Percentiles rank a stretch among this genome's conserved stretches.
phyloP scores from a whole-genome alignment of 2,888 invertebrate species.

The Lasioglossum lativentre region DNA sequence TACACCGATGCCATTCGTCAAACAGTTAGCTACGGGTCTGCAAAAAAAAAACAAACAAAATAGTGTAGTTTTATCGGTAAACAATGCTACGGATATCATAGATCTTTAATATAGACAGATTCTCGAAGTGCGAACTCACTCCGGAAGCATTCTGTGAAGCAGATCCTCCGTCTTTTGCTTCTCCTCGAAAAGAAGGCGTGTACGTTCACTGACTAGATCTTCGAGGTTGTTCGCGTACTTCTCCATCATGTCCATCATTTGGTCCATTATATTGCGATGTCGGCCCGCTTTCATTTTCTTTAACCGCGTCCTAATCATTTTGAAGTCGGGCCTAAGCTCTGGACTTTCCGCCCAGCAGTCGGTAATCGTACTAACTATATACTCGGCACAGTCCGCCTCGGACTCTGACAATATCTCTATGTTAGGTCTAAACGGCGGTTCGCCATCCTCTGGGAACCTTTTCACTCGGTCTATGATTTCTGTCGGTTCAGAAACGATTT shows the following conservation, averaged over 20 bases:
- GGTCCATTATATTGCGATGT: conserved; percentile 96
- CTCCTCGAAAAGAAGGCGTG: conserved; percentile 94
- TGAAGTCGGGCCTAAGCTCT: conserved; percentile 93
- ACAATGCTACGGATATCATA: background rate
- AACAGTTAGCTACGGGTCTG: conserved; percentile 94
- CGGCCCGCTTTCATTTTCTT: conserved; percentile 96
- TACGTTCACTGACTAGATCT: conserved; percentile 96
- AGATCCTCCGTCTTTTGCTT: conserved; percentile 97
- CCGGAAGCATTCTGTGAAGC: conserved; percentile 96
- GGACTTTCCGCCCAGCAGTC: conserved; percentile 97
- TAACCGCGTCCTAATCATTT: conserved; percentile 90
- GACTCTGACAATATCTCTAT: conserved; percentile 90
- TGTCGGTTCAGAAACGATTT: conserved; percentile 80
- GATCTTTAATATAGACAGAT: background rate
- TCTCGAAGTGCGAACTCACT: conserved; percentile 86
- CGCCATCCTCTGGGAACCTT: conserved; percentile 88
- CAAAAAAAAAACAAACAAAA: conserved; percentile 73
- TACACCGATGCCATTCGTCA: conserved; percentile 95
- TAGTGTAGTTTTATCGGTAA: background rate
- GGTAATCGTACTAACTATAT: conserved; percentile 92
- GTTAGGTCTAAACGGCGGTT: conserved; percentile 92
- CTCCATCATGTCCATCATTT: conserved; percentile 99
- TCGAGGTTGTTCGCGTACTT: conserved; percentile 98
- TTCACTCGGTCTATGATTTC: conserved; percentile 95
- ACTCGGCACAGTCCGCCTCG: conserved; percentile 91